Conservation (phyloP, 1,140 invertebrate genomes). For the Pantala flavescens region DNA sequence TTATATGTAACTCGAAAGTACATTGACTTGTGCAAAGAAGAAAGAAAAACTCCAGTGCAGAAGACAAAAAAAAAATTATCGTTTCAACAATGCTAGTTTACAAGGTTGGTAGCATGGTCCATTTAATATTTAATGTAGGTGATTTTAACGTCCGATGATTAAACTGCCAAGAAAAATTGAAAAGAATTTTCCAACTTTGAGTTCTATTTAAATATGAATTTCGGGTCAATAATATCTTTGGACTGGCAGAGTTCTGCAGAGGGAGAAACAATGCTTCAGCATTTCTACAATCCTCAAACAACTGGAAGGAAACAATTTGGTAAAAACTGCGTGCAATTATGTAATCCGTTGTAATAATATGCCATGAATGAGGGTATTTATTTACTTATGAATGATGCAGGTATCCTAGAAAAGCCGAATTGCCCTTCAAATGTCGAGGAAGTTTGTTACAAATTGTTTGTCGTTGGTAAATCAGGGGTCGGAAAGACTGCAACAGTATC, state of each 20-base stretch:
- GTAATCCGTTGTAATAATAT: no score
- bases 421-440: slow-evolving; percentile 40
- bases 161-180: no score
- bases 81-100: no score
- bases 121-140: no score
- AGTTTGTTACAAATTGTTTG: slow-evolving; percentile 47
- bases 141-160: no score
- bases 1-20: no score
- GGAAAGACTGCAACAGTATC: slow-evolving; percentile 46
- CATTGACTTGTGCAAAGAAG: no score
- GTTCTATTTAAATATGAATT: neutral
- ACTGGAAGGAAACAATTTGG: slow-evolving; percentile 37
- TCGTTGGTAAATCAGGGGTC: slow-evolving; percentile 44
- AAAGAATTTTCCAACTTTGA: no score
- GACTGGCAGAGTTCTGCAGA: slow-evolving; percentile 38
- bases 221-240: slow-evolving; percentile 28
- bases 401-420: slow-evolving; percentile 43
- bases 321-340: slow-evolving; percentile 21
- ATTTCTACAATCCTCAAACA: slow-evolving; percentile 35
- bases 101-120: no score
- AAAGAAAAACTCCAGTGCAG: no score
- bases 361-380: neutral
- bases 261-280: slow-evolving; percentile 36
- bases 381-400: slow-evolving; percentile 28
- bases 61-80: no score